These are phyloP conservation scores for Chiloscyllium punctatum DNA, from an alignment of 2,797 vertebrate genomes.

Conservation along the genomic window DNA sequence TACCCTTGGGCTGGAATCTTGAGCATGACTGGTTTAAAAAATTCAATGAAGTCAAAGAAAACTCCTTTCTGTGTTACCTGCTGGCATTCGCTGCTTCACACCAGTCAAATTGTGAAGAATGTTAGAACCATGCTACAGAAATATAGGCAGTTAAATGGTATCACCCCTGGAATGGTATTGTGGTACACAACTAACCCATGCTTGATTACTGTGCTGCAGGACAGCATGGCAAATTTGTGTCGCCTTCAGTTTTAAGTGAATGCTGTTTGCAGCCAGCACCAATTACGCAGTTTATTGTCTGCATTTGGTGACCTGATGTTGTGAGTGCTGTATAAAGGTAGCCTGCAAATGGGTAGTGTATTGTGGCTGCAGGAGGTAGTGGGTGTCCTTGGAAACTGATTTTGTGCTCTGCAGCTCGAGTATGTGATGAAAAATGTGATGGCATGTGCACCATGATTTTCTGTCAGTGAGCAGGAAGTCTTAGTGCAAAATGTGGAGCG, in stretches of 20 bases:
- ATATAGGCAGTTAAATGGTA: background rate
- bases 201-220: background rate
- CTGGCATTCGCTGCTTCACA: background rate
- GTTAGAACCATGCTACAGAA: background rate
- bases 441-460: background rate
- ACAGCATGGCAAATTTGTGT: background rate
- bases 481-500: background rate
- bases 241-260: background rate
- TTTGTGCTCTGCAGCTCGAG: background rate
- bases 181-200: background rate
- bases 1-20: slow-evolving; percentile 30
- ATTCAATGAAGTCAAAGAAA: slow-evolving; percentile 10
- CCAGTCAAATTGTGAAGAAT: background rate
- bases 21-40: slow-evolving; percentile 26
- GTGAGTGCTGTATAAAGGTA: background rate
- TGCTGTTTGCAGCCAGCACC: background rate
- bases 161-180: background rate
- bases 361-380: background rate
- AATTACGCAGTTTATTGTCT: background rate
- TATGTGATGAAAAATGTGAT: background rate
- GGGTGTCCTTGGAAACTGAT: background rate
- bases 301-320: background rate
- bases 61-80: background rate
- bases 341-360: background rate
- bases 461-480: background rate